phyloP scores from a whole-genome alignment of 2,888 invertebrate species.

The Epirrita christyi region DNA sequence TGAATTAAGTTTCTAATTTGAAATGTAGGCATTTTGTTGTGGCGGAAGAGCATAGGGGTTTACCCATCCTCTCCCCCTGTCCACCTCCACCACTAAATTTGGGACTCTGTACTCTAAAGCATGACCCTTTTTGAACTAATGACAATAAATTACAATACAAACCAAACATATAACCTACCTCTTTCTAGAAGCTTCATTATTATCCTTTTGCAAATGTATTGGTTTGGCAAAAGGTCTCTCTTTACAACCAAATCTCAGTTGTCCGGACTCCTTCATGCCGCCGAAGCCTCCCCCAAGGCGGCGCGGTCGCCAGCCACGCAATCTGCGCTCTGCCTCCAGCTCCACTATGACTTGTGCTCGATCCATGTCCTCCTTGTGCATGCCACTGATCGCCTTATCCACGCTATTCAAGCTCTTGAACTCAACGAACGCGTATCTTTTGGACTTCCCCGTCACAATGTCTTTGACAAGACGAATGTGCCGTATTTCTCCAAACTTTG shows the following conservation, averaged over 20 bases:
- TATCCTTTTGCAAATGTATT: constrained; percentile 49
- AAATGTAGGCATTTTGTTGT: too few relatives aligned
- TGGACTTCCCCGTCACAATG: constrained; percentile 92
- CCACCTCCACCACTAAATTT: too few relatives aligned
- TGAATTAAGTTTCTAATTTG: too few relatives aligned
- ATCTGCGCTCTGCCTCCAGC: constrained; percentile 88
- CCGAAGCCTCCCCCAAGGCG: constrained; percentile 95
- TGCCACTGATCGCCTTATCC: constrained; percentile 85
- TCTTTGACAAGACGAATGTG: constrained; percentile 89
- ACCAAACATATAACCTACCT: constrained; percentile 7
- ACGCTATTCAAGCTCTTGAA: constrained; percentile 86
- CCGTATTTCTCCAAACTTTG: constrained; percentile 87
- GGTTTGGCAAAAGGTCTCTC: constrained; percentile 88
- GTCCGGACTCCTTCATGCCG: constrained; percentile 94
- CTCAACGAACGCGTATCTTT: constrained; percentile 95
- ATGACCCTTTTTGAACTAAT: too few relatives aligned
- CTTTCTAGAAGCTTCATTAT: constrained; percentile 13
- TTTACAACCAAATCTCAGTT: constrained; percentile 93
- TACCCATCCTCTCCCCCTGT: too few relatives aligned
- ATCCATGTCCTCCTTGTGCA: constrained; percentile 86
- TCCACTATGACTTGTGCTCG: constrained; percentile 89
- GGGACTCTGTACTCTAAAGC: too few relatives aligned
- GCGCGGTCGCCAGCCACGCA: constrained; percentile 93
- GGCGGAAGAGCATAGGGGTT: too few relatives aligned
- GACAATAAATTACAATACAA: too few relatives aligned